Base-by-base conservation (phyloP, 2,113 vertebrate genomes). In the Callaeas wilsoni region DNA sequence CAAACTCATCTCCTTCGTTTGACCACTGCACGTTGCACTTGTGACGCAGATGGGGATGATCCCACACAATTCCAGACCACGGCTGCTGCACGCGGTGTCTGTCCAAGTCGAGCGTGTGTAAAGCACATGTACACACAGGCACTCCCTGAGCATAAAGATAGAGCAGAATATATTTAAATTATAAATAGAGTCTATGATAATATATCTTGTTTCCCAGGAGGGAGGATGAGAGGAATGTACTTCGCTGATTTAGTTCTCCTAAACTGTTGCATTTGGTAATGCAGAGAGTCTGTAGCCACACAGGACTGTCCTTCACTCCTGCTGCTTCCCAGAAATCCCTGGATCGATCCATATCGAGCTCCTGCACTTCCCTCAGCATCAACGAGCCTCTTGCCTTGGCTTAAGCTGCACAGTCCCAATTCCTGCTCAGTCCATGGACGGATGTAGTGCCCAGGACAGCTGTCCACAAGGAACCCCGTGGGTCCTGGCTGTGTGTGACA, bases 91-190 rank as follows among this genome's bases (percentile, higher is more conserved):
- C 62, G 3, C 17, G 21, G 69, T 49, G 8, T 56, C 41, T 80
- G 46, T 75, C 39, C 11, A 23, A 70, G 12, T 39, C 12, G 23
- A 55, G 75, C 73, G 27, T 89, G 60, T 94, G 74, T 96, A 70
- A 62, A 70, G 84, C 39, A 59, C 67, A 11, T 52, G 64, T 85
- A 95, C 64, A 33, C 82, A 62, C 71, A 27, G 60, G 78, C 60
- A 42, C 74, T 53, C 91, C 92, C 76, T 10, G 5, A 81, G 56
- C 73, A 56, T 87, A 78, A 87, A 77, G 56, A 81, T 90, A 81
- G 88, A 83, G 84, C 81, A 91, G 93, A 96, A 68, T 97, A 92
- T 96, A 95, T 97, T 90, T 96, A 93, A 96, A 88, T 74, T 87
- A 92, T 80, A 89, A 91, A 88, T 84, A 89, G 79, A 96, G 88